Base-by-base conservation (phyloP, 2,113 vertebrate species). In the Myanophis thanlyinensis region DNA sequence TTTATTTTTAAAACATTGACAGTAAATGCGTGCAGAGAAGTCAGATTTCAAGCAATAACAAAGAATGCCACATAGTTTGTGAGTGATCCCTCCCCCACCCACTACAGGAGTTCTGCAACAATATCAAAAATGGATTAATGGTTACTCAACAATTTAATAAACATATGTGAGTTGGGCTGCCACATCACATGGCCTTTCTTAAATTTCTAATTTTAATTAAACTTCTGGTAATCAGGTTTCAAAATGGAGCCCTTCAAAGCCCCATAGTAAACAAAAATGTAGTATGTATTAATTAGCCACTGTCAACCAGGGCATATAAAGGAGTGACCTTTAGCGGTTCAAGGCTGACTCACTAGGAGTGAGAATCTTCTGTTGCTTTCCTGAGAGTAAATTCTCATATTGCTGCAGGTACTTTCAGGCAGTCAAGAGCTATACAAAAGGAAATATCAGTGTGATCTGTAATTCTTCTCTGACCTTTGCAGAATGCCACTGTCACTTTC, bases 141-240 rank as follows among this genome's bases (percentile, higher is more conserved):
- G 49, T 5, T 59, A 59, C 23, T 0, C 88, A 85, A 3, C 12
- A 40, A 1, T 2, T 9, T 52, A 51, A 22, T 54, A 44, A 90
- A 92, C 92, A 67, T 10, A 46, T 93, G 67, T 73, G 52, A 73
- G 62, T 67, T 67, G 49, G 56, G 53, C 23, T 90, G 47, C 47
- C 85, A 87, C 48, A 49, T 20, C 20, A 62, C 23, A 15, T 89
- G 86, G 8, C 30, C 53, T 93, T 93, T 90, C 40, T 7, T n/a
- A 87, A 4, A 27, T 90, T 56, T 23, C 10, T 91, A 67, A 51
- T 92, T 73, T 89, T 92, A 90, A 91, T 94, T 89, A 93, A 90
- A 94, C 13, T 92, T 92, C 94, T 94, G 88, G 93, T 93, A 96
- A 94, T 94, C 88, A 85, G 80, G 35, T 67, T 92, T 89, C 84